A percentile compares a stretch with the other conserved stretches of the same genome.
Conservation (phyloP, 2,113 vertebrate genomes). For the Myrmecobius fasciatus region DNA sequence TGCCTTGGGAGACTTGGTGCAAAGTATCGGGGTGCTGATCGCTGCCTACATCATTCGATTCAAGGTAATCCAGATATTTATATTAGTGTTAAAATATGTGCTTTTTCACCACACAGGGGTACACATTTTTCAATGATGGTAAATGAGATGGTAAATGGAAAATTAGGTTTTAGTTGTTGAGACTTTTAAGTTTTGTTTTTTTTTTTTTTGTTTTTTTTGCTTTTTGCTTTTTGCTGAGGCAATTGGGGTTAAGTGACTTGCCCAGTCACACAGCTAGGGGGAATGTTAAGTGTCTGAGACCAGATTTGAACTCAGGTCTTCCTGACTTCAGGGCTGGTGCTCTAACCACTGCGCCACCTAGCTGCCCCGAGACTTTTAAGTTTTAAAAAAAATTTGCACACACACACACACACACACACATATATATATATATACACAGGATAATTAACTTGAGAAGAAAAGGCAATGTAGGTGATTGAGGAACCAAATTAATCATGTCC, state of each 20-base stretch:
- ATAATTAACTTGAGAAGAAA: not conserved
- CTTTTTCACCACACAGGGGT: not conserved
- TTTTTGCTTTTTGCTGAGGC: too few relatives aligned
- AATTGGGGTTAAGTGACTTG: too few relatives aligned
- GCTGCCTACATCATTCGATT: conserved; percentile 97
- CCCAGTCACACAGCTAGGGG: too few relatives aligned
- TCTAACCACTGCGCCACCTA: too few relatives aligned
- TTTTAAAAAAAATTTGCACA: too few relatives aligned
- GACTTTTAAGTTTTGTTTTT: not conserved
- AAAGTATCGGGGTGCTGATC: conserved; percentile 95
- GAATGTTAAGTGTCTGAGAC: too few relatives aligned
- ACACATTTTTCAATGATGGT: not conserved
- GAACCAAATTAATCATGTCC: not conserved
- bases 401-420: too few relatives aligned
- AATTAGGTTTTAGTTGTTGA: too few relatives aligned
- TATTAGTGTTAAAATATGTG: not conserved
- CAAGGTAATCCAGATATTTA: conserved; percentile 86
- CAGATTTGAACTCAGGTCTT: too few relatives aligned
- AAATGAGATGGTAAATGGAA: not conserved
- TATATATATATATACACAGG: not conserved
- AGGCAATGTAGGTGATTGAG: not conserved
- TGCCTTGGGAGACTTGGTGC: conserved; percentile 94
- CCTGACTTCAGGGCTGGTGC: too few relatives aligned
- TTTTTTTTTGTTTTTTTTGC: too few relatives aligned
- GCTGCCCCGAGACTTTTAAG: too few relatives aligned